Conservation (phyloP, 2,113 vertebrate genomes). For the Leucopternis melanops region DNA sequence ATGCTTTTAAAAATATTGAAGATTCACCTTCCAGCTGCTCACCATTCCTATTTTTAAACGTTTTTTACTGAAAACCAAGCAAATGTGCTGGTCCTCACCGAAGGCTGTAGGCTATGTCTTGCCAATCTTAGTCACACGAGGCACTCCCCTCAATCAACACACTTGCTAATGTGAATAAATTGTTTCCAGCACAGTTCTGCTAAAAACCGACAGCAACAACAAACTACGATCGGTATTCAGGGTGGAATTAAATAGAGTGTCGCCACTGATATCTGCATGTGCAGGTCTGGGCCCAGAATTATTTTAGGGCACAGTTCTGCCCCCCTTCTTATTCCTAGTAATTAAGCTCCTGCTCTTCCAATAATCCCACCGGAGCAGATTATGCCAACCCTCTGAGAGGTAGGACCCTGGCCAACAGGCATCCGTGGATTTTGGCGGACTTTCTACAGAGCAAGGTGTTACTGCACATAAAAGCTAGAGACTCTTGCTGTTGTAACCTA, state of each 20-base stretch:
- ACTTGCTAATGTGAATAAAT: neutral
- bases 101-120: neutral
- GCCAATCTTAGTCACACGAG: neutral
- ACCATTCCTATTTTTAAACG: neutral
- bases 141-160: neutral
- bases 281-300: neutral
- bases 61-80: neutral
- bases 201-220: neutral
- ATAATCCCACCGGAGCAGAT: neutral
- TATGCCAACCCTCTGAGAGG: neutral
- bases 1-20: neutral
- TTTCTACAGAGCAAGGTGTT: neutral
- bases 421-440: neutral
- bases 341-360: neutral
- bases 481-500: neutral
- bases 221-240: neutral
- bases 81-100: neutral
- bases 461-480: neutral
- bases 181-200: neutral
- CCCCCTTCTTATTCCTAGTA: neutral
- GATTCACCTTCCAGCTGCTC: neutral
- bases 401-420: neutral
- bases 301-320: neutral
- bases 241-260: neutral
- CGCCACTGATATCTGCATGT: neutral